Percentiles rank a stretch among this genome's conserved stretches.
Conservation (phyloP, 2,888 invertebrate genomes). For the Macrosoma leucophasiata region DNA sequence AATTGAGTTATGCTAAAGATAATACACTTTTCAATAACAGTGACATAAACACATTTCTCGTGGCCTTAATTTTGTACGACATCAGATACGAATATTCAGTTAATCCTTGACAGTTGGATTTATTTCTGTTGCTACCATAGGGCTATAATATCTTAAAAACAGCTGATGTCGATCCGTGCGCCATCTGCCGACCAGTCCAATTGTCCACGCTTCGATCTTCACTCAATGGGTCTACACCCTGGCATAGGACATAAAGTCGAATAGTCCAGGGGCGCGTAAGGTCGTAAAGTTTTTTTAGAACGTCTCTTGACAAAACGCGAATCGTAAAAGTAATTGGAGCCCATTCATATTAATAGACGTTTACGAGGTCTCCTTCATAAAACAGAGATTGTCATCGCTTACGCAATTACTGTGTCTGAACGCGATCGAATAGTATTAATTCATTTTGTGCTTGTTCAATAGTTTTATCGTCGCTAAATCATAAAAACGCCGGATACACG, state of each 20-base stretch:
- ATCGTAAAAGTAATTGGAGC: conserved; percentile 75
- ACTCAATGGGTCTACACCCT: conserved; percentile 43
- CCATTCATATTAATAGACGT: conserved; percentile 77
- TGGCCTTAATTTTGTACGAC: too few species aligned
- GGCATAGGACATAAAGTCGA: conserved; percentile 48
- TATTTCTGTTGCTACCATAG: too few species aligned
- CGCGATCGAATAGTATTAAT: conserved; percentile 53
- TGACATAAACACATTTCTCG: too few species aligned
- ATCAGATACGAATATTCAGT: too few species aligned
- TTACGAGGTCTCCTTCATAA: conserved; percentile 70
- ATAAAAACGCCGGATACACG: conserved; percentile 44
- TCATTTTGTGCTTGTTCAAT: conserved; percentile 54
- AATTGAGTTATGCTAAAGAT: too few species aligned
- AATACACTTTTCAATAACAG: too few species aligned
- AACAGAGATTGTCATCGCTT: conserved; percentile 74
- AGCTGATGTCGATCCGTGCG: conserved; percentile 38
- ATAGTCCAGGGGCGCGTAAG: conserved; percentile 54
- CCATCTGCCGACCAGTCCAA: conserved; percentile 51
- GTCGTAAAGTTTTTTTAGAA: conserved; percentile 72
- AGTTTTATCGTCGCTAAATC: conserved; percentile 56
- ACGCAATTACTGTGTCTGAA: conserved; percentile 50
- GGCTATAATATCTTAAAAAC: too few species aligned
- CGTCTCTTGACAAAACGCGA: conserved; percentile 69
- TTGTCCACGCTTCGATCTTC: conserved; percentile 44
- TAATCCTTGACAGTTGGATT: too few species aligned